phyloP scores from a whole-genome alignment of 1,140 invertebrate genomes.

The Cotesia typhae region DNA sequence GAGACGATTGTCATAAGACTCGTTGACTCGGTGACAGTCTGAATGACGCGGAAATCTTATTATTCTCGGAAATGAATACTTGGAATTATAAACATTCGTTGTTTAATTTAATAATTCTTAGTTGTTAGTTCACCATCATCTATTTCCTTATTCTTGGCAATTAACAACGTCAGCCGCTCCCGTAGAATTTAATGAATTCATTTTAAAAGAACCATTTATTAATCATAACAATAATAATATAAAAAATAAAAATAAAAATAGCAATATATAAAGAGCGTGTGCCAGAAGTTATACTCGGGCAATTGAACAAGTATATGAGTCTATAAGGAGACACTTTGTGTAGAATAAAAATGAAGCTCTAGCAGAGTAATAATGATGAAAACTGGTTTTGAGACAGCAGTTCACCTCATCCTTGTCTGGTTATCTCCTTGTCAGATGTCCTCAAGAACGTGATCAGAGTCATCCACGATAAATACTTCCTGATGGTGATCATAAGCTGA shows the following conservation, averaged over 20 bases:
- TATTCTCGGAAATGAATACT: background rate
- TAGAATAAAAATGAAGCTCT: no score
- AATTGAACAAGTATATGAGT: no score
- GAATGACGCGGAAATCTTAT: background rate
- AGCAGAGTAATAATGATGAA: no score
- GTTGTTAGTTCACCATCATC: background rate
- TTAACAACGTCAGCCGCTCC: constrained; percentile 1
- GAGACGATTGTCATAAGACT: constrained; percentile 19
- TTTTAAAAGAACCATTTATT: background rate
- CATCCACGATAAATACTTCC: no score
- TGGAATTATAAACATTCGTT: background rate
- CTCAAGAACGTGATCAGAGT: no score
- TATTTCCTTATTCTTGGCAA: constrained; percentile 2
- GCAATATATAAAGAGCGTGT: no score
- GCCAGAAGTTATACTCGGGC: no score
- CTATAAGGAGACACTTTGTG: no score
- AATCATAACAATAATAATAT: background rate
- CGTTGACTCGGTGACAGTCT: background rate
- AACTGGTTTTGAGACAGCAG: no score
- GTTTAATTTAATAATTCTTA: background rate
- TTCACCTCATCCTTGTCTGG: no score
- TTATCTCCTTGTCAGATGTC: no score
- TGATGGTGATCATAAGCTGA: no score
- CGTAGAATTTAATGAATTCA: background rate
- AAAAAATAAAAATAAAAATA: background rate